Conservation (phyloP, 2,113 vertebrate genomes). For the Lampris megalopsis region DNA sequence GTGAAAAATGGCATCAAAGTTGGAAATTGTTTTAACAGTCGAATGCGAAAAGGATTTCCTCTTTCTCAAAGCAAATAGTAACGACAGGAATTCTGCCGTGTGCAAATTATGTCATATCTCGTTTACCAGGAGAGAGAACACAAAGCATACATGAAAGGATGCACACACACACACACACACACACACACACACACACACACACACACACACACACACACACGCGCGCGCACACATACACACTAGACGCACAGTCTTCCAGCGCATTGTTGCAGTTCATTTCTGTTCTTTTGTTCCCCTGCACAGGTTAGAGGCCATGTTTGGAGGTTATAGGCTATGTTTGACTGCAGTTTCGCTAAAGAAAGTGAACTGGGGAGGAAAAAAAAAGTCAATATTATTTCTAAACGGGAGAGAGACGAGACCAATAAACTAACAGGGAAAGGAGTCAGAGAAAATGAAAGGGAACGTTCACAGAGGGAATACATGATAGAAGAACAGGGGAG, state of each 20-base stretch:
- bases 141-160: background rate
- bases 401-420: conserved; percentile 29
- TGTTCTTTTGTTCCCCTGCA: too few relatives aligned
- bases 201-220: conserved; percentile 27
- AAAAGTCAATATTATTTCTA: background rate
- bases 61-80: too few relatives aligned
- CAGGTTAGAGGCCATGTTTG: too few relatives aligned
- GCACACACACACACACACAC: conserved; percentile 11
- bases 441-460: conserved; percentile 42
- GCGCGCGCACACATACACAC: conserved; percentile 18
- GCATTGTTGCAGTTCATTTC: conserved; percentile 28
- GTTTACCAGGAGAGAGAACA: too few relatives aligned
- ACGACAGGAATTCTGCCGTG: too few relatives aligned
- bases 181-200: conserved; percentile 24
- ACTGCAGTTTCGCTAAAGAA: too few relatives aligned
- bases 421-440: conserved; percentile 19
- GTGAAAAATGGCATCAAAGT: too few relatives aligned
- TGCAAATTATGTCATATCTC: too few relatives aligned
- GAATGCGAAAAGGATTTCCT: too few relatives aligned
- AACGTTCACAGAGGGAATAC: background rate
- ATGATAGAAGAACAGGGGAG: conserved; percentile 5
- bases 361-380: conserved; percentile 45
- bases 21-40: too few relatives aligned
- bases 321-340: too few relatives aligned
- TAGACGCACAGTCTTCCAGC: conserved; percentile 26